Conservation (phyloP, 2,113 vertebrate species). For the Marmota monax region DNA sequence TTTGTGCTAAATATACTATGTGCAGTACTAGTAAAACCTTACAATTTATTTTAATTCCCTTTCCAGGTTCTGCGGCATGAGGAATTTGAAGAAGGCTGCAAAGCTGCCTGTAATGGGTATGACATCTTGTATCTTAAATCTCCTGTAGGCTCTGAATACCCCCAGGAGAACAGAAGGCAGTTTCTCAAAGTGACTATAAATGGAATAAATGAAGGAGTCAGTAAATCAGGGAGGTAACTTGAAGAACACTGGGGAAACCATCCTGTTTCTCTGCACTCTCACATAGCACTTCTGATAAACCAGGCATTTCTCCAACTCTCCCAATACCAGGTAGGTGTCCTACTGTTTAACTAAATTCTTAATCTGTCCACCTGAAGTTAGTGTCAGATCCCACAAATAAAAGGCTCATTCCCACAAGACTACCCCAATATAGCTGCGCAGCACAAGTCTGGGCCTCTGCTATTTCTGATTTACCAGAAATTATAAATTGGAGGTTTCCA, state of each 20-base stretch:
- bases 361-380: not conserved
- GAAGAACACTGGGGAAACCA: not conserved
- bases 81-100: slow-evolving; percentile 98
- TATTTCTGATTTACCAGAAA: not conserved
- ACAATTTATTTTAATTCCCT: slow-evolving; percentile 17
- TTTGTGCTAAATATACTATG: not conserved
- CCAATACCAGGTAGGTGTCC: no score
- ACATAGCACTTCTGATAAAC: not conserved
- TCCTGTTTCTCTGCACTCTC: not conserved
- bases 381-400: not conserved
- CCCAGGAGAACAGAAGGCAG: slow-evolving; percentile 4
- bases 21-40: not conserved
- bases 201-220: slow-evolving; percentile 9
- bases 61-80: slow-evolving; percentile 95
- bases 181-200: slow-evolving; percentile 37
- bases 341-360: not conserved
- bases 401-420: not conserved
- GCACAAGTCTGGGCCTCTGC: not conserved
- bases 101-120: slow-evolving; percentile 96
- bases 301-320: not conserved
- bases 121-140: slow-evolving; percentile 47
- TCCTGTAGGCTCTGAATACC: not conserved
- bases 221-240: not conserved
- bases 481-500: not conserved
- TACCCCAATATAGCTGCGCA: not conserved